These are phyloP conservation scores for Oedothorax gibbosus DNA, from an alignment of 1,140 invertebrate genomes.

Conservation along the genomic window DNA sequence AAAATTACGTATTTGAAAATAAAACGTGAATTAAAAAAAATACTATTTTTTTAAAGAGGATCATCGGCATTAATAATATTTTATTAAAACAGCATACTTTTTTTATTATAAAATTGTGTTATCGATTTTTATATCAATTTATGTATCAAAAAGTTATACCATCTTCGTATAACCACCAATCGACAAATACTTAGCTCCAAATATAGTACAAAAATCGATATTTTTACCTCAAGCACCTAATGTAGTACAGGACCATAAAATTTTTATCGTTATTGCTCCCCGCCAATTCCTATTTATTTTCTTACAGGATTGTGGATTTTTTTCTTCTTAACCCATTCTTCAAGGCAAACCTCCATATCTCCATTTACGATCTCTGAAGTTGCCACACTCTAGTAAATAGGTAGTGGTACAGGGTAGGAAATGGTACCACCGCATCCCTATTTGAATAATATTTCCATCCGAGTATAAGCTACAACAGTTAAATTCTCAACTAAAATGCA, in stretches of 20 bases:
- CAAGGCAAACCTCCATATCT: slow-evolving; percentile 23
- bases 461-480: slow-evolving; percentile 33
- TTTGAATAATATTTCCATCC: slow-evolving; percentile 54
- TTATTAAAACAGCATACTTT: too few species aligned
- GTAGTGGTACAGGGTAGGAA: slow-evolving; percentile 24
- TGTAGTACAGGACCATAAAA: slow-evolving; percentile 20
- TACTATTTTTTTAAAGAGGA: too few species aligned
- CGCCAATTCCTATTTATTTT: slow-evolving; percentile 46
- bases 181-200: too few species aligned
- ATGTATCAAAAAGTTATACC: too few species aligned
- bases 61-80: too few species aligned
- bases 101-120: too few species aligned
- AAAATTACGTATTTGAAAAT: too few species aligned
- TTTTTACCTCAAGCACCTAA: slow-evolving; percentile 37
- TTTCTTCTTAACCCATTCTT: slow-evolving; percentile 27
- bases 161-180: too few species aligned
- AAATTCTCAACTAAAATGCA: slow-evolving; percentile 43
- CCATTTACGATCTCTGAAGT: slow-evolving; percentile 35
- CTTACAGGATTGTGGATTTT: slow-evolving; percentile 7
- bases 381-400: slow-evolving; percentile 39
- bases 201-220: slow-evolving; percentile 14
- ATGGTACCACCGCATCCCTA: slow-evolving; percentile 16
- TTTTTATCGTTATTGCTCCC: slow-evolving; percentile 36
- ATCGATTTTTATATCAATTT: too few species aligned
- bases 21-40: too few species aligned